Percentiles rank a stretch among this genome's conserved stretches.
These are phyloP conservation scores for Peromyscus californicus DNA, from an alignment of 2,113 vertebrate species.

Conservation along the genomic window DNA sequence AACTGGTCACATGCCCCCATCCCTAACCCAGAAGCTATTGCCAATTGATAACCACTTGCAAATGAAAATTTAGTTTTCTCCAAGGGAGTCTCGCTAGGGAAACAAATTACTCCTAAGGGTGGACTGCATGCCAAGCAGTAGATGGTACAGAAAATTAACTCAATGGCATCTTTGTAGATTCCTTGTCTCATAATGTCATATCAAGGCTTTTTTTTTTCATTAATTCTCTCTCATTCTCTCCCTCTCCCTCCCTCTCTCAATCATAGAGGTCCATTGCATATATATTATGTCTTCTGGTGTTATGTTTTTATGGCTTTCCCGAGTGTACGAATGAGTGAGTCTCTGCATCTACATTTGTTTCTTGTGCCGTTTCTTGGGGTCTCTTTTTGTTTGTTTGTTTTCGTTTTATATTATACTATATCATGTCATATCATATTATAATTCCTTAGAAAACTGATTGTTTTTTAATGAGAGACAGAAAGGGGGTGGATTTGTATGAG, in stretches of 20 bases:
- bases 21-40: neutral
- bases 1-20: neutral
- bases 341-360: neutral
- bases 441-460: neutral
- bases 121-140: neutral
- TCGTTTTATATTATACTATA: neutral
- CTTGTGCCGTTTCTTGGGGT: too few species aligned
- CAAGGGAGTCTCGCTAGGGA: neutral
- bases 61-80: neutral
- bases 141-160: neutral
- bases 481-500: neutral
- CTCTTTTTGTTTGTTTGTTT: neutral
- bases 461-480: neutral
- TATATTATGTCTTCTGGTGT: neutral
- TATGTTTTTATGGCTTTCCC: neutral
- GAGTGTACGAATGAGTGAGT: neutral
- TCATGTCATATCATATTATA: neutral
- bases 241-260: accelerated
- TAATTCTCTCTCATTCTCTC: neutral
- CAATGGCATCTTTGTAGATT: neutral
- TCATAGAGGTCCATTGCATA: neutral
- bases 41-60: neutral
- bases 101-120: neutral
- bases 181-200: neutral
- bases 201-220: neutral